phyloP scores from a whole-genome alignment of 2,888 invertebrate species.

The Ornithoptera priamus region DNA sequence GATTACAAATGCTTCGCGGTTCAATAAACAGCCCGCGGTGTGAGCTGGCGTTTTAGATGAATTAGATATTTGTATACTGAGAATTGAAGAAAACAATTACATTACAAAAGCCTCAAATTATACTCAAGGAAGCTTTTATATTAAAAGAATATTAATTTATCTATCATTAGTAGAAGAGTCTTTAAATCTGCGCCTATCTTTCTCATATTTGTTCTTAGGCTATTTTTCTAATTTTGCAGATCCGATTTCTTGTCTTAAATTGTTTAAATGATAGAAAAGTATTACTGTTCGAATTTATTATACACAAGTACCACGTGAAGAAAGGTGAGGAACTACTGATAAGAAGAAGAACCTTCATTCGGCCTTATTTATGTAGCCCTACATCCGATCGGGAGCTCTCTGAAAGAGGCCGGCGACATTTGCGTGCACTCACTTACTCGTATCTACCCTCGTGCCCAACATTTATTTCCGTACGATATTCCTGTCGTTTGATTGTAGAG shows the following conservation, averaged over 20 bases:
- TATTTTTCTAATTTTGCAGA: no score
- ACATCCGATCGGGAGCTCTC: conserved; percentile 74
- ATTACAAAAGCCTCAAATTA: not conserved
- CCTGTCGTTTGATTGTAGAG: conserved; percentile 56
- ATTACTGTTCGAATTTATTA: not conserved
- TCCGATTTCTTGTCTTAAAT: no score
- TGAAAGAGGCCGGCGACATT: conserved; percentile 60
- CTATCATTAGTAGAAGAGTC: no score
- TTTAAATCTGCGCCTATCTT: no score
- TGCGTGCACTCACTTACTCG: conserved; percentile 51
- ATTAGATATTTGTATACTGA: conserved; percentile 52
- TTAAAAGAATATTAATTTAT: no score
- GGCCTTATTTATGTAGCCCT: conserved; percentile 75
- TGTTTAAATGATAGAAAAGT: not conserved
- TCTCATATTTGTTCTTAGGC: no score
- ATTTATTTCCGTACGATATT: conserved; percentile 73
- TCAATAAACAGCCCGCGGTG: conserved; percentile 74
- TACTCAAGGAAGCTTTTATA: no score
- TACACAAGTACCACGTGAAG: conserved; percentile 37
- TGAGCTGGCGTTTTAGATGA: conserved; percentile 63
- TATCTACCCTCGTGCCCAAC: conserved; percentile 74
- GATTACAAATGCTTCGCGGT: conserved; percentile 80
- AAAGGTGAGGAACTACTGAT: conserved; percentile 57
- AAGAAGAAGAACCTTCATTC: conserved; percentile 62
- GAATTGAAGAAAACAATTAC: not conserved